Evolutionary conservation across 1,140 invertebrate species (phyloP).

Genomic region (Drosophila nannoptera): DNA sequence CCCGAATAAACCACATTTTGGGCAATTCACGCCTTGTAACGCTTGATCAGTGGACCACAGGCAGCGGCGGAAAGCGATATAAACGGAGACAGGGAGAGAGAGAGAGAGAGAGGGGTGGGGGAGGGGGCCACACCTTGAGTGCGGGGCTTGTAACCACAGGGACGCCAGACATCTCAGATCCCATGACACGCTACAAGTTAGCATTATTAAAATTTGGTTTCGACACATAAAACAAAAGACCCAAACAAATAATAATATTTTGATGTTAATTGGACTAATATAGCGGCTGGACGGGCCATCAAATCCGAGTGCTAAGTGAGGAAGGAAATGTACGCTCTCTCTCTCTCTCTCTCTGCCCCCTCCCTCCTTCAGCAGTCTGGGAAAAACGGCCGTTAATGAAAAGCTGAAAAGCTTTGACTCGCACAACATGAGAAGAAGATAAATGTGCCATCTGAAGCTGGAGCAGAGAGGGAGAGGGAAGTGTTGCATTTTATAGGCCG

Average conservation of each 20-base stretch:
- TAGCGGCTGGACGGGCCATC: constrained; percentile 31
- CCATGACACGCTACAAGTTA: constrained; percentile 74
- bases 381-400: not conserved
- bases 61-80: constrained; percentile 20
- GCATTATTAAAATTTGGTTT: constrained; percentile 78
- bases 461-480: constrained; percentile 4
- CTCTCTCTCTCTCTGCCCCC: too few relatives aligned
- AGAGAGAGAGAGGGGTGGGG: not conserved
- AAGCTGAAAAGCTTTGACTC: constrained; percentile 1
- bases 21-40: constrained; percentile 65
- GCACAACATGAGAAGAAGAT: constrained; percentile 11
- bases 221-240: constrained; percentile 70
- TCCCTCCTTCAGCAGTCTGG: too few relatives aligned
- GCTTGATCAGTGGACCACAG: constrained; percentile 59
- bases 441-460: constrained; percentile 10
- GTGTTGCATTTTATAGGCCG: constrained; percentile 28
- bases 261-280: constrained; percentile 71
- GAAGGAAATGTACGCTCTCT: constrained; percentile 34
- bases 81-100: constrained; percentile 15
- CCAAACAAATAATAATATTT: constrained; percentile 67
- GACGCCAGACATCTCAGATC: constrained; percentile 63
- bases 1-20: constrained; percentile 41
- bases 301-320: constrained; percentile 61
- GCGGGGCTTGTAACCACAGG: constrained; percentile 52
- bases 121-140: constrained; percentile 39